Evolutionary conservation across 2,888 invertebrate species (phyloP).

Genomic region (Eueremaeus valkanovi): DNA sequence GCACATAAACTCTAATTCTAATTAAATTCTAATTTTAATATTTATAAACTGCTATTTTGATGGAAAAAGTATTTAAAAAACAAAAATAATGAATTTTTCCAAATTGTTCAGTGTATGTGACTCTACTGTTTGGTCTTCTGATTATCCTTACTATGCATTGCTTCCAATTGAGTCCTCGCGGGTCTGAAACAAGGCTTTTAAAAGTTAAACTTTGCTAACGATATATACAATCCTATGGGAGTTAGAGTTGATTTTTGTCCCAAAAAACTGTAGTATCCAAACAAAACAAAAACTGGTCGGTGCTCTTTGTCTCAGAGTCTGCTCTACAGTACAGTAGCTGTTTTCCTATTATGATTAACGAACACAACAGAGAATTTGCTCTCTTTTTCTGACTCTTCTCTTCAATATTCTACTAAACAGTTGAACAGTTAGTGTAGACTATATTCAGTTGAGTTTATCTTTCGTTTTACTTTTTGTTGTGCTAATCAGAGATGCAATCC

Average conservation of each 20-base stretch:
- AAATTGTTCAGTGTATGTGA: too few relatives aligned
- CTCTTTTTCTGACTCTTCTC: neutral
- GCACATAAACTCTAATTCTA: too few relatives aligned
- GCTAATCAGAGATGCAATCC: too few relatives aligned
- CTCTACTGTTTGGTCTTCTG: neutral
- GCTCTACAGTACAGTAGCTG: neutral
- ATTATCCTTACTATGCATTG: neutral
- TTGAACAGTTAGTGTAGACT: neutral
- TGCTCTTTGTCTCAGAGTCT: neutral
- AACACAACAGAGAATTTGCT: conserved; percentile 20
- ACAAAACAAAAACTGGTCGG: neutral
- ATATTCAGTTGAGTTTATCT: neutral
- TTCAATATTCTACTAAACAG: neutral
- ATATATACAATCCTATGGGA: neutral
- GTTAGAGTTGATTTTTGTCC: neutral
- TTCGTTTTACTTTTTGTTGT: too few relatives aligned
- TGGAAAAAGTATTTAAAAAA: too few relatives aligned
- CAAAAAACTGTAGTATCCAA: conserved; percentile 1
- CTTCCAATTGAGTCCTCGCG: neutral
- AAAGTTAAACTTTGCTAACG: conserved; percentile 16
- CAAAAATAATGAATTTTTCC: too few relatives aligned
- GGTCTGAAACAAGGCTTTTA: neutral
- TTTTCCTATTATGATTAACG: conserved; percentile 12
- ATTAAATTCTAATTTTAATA: too few relatives aligned
- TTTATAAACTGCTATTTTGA: too few relatives aligned